These are phyloP conservation scores for Pollachius pollachius DNA, from an alignment of 2,113 vertebrate genomes.

Conservation along the genomic window DNA sequence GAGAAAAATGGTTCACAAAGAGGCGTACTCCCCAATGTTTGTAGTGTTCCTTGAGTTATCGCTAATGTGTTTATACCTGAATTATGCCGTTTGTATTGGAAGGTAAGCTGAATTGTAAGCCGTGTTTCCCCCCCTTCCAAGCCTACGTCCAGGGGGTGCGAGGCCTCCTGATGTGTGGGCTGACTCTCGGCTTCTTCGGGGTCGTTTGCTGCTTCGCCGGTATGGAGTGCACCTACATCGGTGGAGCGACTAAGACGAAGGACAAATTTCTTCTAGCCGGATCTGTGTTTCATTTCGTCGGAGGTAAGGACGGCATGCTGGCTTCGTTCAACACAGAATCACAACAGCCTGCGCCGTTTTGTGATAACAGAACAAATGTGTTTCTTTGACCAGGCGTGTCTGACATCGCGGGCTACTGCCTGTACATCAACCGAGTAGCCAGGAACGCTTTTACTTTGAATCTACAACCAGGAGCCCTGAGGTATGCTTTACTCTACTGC, in stretches of 20 bases:
- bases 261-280: conserved; percentile 64
- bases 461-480: conserved; percentile 40
- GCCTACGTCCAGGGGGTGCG: conserved; percentile 68
- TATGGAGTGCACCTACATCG: conserved; percentile 78
- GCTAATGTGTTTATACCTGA: neutral
- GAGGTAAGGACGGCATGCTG: conserved; percentile 49
- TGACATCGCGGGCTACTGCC: conserved; percentile 64
- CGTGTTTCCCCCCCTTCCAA: conserved; percentile 24
- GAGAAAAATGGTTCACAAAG: too few relatives aligned
- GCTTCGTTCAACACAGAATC: too few relatives aligned
- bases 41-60: neutral
- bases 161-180: conserved; percentile 65
- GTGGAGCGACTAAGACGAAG: conserved; percentile 60
- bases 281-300: conserved; percentile 61
- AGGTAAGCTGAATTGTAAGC: too few relatives aligned
- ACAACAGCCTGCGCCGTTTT: neutral
- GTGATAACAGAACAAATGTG: neutral
- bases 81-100: neutral
- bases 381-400: conserved; percentile 56
- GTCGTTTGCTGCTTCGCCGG: conserved; percentile 68
- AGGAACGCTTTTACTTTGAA: conserved; percentile 42
- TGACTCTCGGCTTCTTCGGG: conserved; percentile 62
- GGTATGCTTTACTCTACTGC: conserved; percentile 42
- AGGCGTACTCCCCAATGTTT: too few relatives aligned
- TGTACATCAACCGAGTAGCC: conserved; percentile 71